Percentiles rank a stretch among this genome's conserved stretches.
Evolutionary conservation across 2,797 vertebrate species (phyloP).

Genomic region (Alectoris magna): DNA sequence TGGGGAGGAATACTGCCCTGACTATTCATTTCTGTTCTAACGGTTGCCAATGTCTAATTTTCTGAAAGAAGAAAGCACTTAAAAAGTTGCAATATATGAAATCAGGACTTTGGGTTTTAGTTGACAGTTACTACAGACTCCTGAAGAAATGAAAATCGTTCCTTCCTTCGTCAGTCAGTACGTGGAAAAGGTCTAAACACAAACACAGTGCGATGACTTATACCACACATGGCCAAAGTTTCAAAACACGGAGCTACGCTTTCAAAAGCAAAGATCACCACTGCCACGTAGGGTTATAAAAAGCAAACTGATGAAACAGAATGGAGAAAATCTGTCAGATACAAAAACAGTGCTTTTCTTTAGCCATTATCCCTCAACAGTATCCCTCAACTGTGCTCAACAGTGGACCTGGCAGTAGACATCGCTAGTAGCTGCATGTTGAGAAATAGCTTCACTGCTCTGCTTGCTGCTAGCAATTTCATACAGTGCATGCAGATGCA

Average conservation of each 20-base stretch:
- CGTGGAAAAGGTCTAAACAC: neutral
- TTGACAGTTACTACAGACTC: neutral
- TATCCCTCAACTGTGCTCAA: neutral
- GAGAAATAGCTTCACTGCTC: neutral
- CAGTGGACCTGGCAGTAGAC: neutral
- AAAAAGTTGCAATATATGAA: neutral
- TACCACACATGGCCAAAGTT: neutral
- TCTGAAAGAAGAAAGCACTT: neutral
- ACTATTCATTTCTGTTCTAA: neutral
- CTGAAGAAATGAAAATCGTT: neutral
- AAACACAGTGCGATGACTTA: conserved; percentile 1
- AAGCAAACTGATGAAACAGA: neutral
- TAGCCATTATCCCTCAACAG: neutral
- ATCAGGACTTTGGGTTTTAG: neutral
- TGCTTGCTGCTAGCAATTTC: neutral
- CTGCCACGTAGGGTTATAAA: neutral
- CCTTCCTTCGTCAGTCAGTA: neutral
- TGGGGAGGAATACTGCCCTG: neutral
- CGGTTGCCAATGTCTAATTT: neutral
- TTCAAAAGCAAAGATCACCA: neutral
- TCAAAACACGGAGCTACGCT: neutral
- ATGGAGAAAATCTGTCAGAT: neutral
- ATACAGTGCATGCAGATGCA: neutral
- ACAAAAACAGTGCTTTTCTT: neutral
- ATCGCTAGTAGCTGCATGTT: neutral